These are phyloP conservation scores for Oegoconia quadripuncta DNA, from an alignment of 2,888 invertebrate genomes.

Conservation along the genomic window DNA sequence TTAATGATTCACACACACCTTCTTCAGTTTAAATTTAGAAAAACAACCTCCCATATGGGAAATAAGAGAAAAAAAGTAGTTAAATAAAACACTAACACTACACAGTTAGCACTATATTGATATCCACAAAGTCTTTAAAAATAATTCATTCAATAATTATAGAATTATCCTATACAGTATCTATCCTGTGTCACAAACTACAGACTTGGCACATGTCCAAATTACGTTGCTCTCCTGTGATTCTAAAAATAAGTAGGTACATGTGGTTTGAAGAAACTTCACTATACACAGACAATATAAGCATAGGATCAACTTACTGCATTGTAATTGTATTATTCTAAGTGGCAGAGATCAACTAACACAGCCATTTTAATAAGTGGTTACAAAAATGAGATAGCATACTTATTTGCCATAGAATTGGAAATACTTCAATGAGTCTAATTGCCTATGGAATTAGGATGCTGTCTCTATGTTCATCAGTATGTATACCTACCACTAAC, in stretches of 20 bases:
- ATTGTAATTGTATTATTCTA: no score
- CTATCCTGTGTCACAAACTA: slow-evolving; percentile 26
- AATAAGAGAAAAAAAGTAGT: not conserved
- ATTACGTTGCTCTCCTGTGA: slow-evolving; percentile 42
- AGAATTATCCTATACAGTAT: slow-evolving; percentile 17
- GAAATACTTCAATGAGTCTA: no score
- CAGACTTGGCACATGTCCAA: slow-evolving; percentile 63
- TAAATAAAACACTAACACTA: not conserved
- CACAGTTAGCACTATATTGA: no score
- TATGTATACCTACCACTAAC: no score
- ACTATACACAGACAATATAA: slow-evolving; percentile 21
- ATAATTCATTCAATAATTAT: slow-evolving; percentile 9
- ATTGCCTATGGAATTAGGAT: no score
- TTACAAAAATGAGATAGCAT: no score
- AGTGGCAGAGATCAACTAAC: no score
- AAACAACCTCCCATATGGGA: slow-evolving; percentile 71
- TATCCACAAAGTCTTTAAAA: no score
- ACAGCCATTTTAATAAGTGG: no score
- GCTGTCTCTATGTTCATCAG: no score
- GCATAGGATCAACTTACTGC: no score
- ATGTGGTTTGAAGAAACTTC: slow-evolving; percentile 55
- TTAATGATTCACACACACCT: slow-evolving; percentile 46
- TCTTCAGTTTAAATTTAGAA: slow-evolving; percentile 65
- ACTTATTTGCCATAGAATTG: no score
- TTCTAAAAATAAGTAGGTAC: slow-evolving; percentile 61